A percentile compares a stretch with the other conserved stretches of the same genome.
Evolutionary conservation across 2,113 vertebrate species (phyloP).

Genomic region (Hassar affinis): DNA sequence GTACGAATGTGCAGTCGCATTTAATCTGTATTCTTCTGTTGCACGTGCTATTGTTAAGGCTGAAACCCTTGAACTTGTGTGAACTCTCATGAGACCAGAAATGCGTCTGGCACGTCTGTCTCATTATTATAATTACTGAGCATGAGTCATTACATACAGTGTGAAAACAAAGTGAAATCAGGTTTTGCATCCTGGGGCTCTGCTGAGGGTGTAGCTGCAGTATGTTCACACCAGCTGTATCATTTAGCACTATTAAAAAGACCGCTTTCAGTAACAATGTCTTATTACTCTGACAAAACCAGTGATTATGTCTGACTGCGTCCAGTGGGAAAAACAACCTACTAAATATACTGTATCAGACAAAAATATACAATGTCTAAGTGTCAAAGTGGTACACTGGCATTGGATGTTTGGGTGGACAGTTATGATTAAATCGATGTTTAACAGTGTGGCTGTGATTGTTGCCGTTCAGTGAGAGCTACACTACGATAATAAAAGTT

Average conservation of each 20-base stretch:
- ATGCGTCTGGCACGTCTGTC: not conserved
- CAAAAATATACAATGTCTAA: not conserved
- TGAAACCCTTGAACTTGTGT: not conserved
- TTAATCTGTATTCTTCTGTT: not conserved
- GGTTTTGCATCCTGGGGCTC: not conserved
- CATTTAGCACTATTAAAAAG: not conserved
- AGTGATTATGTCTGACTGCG: not conserved
- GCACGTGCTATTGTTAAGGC: not conserved
- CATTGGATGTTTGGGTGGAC: not conserved
- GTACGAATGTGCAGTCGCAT: not conserved
- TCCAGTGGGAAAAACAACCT: not conserved
- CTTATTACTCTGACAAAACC: not conserved
- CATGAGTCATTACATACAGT: constrained; percentile 6
- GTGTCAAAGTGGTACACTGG: not conserved
- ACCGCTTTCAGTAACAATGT: not conserved
- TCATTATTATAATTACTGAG: not conserved
- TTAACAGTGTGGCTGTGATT: not conserved
- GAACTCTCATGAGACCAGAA: not conserved
- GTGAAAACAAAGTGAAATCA: not conserved
- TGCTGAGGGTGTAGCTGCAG: not conserved
- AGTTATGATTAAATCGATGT: not conserved
- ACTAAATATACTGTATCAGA: not conserved
- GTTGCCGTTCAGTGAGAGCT: not conserved
- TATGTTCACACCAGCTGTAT: not conserved
- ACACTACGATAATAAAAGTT: not conserved